Evolutionary conservation across 1,140 invertebrate species (phyloP).

Genomic region (Aphelinus certus): DNA sequence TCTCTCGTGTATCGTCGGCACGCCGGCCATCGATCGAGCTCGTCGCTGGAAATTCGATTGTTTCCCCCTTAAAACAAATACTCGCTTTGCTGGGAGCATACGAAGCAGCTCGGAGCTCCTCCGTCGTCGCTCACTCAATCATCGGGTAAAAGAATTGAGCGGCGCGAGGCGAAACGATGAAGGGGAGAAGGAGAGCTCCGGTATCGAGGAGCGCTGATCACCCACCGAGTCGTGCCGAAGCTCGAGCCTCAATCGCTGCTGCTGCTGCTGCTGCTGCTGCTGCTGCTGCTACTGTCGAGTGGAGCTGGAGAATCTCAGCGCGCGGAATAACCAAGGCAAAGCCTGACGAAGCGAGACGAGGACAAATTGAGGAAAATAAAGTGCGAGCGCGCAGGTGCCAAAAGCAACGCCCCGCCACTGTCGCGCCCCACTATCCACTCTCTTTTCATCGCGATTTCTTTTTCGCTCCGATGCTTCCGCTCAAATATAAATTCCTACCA

Average conservation of each 20-base stretch:
- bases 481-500: no score
- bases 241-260: no score
- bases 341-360: no score
- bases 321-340: no score
- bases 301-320: no score
- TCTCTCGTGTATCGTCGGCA: no score
- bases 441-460: background rate
- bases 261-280: no score
- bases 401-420: background rate
- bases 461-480: background rate
- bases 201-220: background rate
- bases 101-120: slow-evolving; percentile 1
- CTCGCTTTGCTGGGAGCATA: background rate
- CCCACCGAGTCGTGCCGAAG: no score
- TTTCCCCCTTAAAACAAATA: slow-evolving; percentile 1
- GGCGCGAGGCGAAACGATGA: background rate
- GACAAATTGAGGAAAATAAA: slow-evolving; percentile 13
- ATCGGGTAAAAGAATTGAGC: background rate
- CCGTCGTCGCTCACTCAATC: background rate
- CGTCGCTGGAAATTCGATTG: background rate
- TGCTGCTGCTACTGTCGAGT: no score
- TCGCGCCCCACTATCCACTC: background rate
- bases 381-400: slow-evolving; percentile 12
- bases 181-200: background rate
- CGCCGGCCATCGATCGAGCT: no score